Evolutionary conservation across 2,113 vertebrate species (phyloP).

Genomic region (Cryptotis parvus): DNA sequence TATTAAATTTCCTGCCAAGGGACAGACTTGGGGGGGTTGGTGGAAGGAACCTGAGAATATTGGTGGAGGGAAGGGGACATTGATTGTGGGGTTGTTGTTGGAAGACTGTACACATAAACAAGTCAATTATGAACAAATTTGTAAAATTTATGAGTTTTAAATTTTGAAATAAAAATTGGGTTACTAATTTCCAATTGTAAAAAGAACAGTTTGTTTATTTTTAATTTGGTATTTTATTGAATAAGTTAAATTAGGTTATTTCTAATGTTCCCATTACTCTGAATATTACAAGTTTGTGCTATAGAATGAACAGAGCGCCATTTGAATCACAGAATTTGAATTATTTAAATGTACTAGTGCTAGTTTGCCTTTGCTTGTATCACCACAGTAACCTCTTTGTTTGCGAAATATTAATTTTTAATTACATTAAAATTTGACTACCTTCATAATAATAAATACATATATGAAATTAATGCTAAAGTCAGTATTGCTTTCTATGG

Average conservation of each 20-base stretch:
- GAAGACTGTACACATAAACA: no score
- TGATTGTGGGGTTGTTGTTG: no score
- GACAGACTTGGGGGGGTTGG: no score
- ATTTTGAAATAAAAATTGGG: slow-evolving; percentile 8
- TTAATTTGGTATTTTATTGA: neutral
- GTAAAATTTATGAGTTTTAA: slow-evolving; percentile 4
- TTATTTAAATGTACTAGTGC: neutral
- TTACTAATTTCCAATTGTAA: no score
- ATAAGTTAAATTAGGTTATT: slow-evolving; percentile 26
- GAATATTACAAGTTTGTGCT: slow-evolving; percentile 25
- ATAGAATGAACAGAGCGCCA: neutral
- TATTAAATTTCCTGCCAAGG: no score
- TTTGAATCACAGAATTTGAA: slow-evolving; percentile 36
- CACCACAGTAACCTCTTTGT: neutral
- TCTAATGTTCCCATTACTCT: neutral
- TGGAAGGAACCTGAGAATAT: no score
- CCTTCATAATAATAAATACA: slow-evolving; percentile 4
- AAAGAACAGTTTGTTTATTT: neutral
- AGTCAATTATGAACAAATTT: no score
- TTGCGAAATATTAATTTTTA: slow-evolving; percentile 3
- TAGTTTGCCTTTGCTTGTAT: neutral
- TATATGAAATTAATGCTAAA: slow-evolving; percentile 1
- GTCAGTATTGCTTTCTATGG: neutral
- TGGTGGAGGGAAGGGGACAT: no score
- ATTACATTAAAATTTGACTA: slow-evolving; percentile 2